Evolutionary conservation across 1,140 invertebrate genomes (phyloP), one percentile per base, ranked within the genome.

Genomic region (Drosophila simulans): DNA sequence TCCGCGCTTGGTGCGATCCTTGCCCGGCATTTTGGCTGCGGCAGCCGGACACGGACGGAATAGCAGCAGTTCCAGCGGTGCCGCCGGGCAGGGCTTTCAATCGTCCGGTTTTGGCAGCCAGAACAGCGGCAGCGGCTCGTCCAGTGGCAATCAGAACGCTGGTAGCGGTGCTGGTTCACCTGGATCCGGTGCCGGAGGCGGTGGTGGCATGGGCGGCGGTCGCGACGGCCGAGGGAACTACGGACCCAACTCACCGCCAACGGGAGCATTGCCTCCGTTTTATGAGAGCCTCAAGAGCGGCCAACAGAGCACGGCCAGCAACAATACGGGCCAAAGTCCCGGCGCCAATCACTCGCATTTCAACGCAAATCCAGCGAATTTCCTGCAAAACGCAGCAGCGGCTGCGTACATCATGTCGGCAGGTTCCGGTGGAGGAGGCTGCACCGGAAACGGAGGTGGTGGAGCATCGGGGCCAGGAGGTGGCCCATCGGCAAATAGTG

Each of bases 271-370:
- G 48, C 96, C 96, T 7, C 96, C 96, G 0, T 97, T 97, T 81
- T 97, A 97, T 81, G 96, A 97, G 92, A 97, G 95, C 13, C 93
- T 97, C 0, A 97, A 97, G 92, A 94, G 95, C 52, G 95, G 95
- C 11, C 96, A 95, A 60, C 66, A 94, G 93, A 81, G 63, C 58
- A 85, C 46, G 22, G 74, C 59, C 7, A 77, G 49, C 43, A 70
- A 58, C n/a, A 76, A 76, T 13, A 76, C 68, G 3, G 68, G 68
- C 3, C 42, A 49, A 20, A 48, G 35, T 11, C 37, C 31, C 40
- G 63, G 94, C 35, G 62, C 94, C 94, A 72, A 92, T 94, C 53
- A 94, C 94, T 73, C 95, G 43, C 70, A 63, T 4, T 75, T 78
- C n/a, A 78, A 76, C 66, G 68, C 53, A 0, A 93, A 95, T 68